Conservation (phyloP, 2,888 invertebrate genomes). For the Dasysyrphus tricinctus region DNA sequence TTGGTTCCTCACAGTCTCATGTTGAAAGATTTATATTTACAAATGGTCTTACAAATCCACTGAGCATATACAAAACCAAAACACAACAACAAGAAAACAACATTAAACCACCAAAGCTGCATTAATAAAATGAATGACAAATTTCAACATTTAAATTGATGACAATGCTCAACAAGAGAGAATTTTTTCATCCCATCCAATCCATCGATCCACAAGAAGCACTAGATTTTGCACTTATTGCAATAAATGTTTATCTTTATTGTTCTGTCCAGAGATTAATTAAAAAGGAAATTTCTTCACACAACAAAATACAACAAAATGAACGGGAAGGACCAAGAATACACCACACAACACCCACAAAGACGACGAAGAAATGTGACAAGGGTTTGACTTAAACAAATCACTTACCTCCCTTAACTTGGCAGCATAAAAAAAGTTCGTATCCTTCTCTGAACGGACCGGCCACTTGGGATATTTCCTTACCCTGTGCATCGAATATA, state of each 20-base stretch:
- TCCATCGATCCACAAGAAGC: constrained; percentile 32
- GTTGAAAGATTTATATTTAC: constrained; percentile 12
- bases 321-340: constrained; percentile 2
- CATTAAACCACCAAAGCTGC: constrained; percentile 13
- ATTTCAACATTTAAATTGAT: constrained; percentile 43
- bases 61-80: background rate
- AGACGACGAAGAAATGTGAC: constrained; percentile 57
- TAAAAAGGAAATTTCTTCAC: constrained; percentile 46
- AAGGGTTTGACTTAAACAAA: constrained; percentile 76
- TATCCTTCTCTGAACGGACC: constrained; percentile 95
- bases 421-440: constrained; percentile 92
- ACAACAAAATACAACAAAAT: constrained; percentile 9
- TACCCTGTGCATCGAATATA: constrained; percentile 92
- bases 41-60: constrained; percentile 9
- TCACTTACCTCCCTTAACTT: constrained; percentile 92
- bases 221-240: constrained; percentile 13
- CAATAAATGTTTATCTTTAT: constrained; percentile 39
- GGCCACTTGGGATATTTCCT: constrained; percentile 90
- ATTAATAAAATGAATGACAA: constrained; percentile 35
- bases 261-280: constrained; percentile 49
- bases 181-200: constrained; percentile 16
- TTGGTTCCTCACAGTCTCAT: constrained; percentile 10
- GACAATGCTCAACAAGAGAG: constrained; percentile 30
- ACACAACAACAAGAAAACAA: constrained; percentile 15
- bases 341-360: constrained; percentile 23